These are phyloP conservation scores for Cancer borealis DNA, from an alignment of 2,888 invertebrate genomes.

Conservation along the genomic window DNA sequence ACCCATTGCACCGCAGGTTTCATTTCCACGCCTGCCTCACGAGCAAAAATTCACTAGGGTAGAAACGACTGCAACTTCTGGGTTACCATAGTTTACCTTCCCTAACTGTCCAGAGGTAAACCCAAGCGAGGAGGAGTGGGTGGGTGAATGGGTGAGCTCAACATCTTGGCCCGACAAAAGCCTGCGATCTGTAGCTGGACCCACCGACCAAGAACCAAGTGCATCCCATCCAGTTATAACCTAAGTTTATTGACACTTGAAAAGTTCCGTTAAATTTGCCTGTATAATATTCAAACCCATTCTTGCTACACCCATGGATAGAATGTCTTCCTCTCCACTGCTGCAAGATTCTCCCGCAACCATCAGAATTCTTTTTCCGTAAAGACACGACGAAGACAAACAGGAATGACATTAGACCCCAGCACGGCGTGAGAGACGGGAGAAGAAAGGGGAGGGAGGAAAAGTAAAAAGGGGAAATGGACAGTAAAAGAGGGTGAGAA, in stretches of 20 bases:
- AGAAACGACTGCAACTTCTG: neutral
- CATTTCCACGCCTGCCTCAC: too few species aligned
- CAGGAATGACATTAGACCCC: slow-evolving; percentile 3
- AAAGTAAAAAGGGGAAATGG: neutral
- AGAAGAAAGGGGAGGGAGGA: neutral
- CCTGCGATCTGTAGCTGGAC: neutral
- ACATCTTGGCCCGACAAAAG: too few species aligned
- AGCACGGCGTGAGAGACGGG: neutral
- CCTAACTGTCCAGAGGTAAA: neutral
- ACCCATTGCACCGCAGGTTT: too few species aligned
- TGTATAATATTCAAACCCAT: neutral
- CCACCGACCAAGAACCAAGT: neutral
- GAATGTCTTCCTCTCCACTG: neutral
- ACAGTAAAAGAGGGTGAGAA: neutral
- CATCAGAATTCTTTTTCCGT: neutral
- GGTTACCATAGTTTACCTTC: neutral
- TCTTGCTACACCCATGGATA: neutral
- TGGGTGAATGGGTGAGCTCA: too few species aligned
- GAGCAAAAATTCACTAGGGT: neutral
- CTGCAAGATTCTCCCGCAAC: neutral
- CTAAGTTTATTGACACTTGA: neutral
- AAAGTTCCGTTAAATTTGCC: neutral
- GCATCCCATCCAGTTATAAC: neutral
- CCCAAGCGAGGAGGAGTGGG: too few species aligned
- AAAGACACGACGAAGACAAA: slow-evolving; percentile 9